Evolutionary conservation across 2,797 vertebrate genomes (phyloP).

Genomic region (Gymnothorax reevesii): DNA sequence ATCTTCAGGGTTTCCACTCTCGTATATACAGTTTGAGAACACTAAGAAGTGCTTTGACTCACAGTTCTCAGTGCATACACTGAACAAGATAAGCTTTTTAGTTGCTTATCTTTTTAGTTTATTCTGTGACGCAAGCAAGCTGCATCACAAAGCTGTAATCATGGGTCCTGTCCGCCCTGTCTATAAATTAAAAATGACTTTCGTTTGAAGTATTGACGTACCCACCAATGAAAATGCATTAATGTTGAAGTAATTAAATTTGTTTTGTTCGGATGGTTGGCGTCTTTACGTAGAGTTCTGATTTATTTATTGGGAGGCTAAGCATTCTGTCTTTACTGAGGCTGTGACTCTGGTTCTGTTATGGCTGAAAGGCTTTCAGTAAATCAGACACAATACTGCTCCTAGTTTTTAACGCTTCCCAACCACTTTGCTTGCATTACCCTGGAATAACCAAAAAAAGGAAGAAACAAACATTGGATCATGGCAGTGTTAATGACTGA

Average conservation of each 20-base stretch:
- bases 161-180: background rate
- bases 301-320: background rate
- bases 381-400: background rate
- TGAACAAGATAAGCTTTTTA: background rate
- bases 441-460: background rate
- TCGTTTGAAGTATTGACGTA: background rate
- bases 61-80: conserved; percentile 29
- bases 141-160: background rate
- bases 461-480: background rate
- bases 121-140: background rate
- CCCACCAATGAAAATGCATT: background rate
- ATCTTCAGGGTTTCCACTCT: conserved; percentile 50
- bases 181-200: background rate
- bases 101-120: background rate
- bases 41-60: conserved; percentile 31
- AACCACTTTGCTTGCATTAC: background rate
- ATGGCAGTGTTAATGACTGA: background rate
- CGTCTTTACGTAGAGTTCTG: background rate
- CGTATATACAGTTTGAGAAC: conserved; percentile 34
- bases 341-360: background rate
- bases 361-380: background rate
- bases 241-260: background rate
- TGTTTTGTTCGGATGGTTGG: no score
- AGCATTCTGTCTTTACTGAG: background rate
- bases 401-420: background rate